Evolutionary conservation across 2,888 invertebrate genomes (phyloP), one percentile per base, ranked within the genome.

Genomic region (Sarcophaga caerulescens): DNA sequence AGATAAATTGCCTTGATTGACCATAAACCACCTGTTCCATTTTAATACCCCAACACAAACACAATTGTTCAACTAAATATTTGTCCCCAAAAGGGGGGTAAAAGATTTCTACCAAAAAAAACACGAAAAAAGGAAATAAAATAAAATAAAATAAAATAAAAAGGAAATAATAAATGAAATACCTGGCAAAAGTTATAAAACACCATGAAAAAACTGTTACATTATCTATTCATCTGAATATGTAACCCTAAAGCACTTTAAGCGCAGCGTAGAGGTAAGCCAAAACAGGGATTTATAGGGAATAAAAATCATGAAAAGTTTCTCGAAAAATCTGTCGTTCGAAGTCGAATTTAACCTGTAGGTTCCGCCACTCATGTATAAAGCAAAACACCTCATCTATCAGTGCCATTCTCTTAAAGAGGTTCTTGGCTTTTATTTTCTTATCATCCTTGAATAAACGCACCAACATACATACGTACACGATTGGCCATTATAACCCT

Each of bases 1-100:
- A 84, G 83, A 86, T 86, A 86, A 86, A 86, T 86, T 86, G 86
- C 83, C 86, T 74, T 83, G 86, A 84, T 86, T 86, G 86, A 86
- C 86, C 86, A 86, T 86, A 86, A 86, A 86, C 86, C 86, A 86
- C 86, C 83, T 86, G 85, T 86, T 86, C 74, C 77, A 75, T 76
- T 68, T 12, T 71, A 14, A 60, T 25, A 63, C 12, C 6, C 25
- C 8, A 21, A 25, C 21, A 69, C 68, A 19, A 14, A 69, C 14
- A 52, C 21, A 69, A 11, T 45, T 52, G 47, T 17, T 19, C 47
- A 2, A 57, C 63, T 25, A 57, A 60, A 45, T 45, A 57, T 63
- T 63, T 74, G 68, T 68, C 62, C 52, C 71, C 5, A 68, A 84
- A 25, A 8, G 11, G 63, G 63, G 71, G 14, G 21, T 19, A 19